Evolutionary conservation across 1,140 invertebrate genomes (phyloP).

Genomic region (Euwallacea similis): DNA sequence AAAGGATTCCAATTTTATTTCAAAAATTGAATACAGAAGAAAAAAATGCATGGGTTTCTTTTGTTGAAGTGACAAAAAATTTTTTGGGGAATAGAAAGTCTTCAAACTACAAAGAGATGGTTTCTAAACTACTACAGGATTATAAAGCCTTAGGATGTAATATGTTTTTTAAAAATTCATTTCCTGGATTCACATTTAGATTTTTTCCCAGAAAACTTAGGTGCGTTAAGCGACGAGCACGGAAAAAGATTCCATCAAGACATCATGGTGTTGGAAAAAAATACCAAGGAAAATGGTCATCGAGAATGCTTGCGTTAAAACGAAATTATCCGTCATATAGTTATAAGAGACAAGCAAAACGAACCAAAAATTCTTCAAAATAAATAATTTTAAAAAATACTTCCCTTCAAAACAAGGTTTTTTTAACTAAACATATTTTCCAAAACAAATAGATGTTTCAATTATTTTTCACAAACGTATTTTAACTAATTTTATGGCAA

Average conservation of each 20-base stretch:
- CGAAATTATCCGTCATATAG: slow-evolving; percentile 1
- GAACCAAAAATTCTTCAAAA: no score
- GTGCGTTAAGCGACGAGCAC: no score
- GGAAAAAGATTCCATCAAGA: no score
- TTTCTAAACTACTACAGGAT: slow-evolving; percentile 37
- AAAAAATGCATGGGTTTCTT: slow-evolving; percentile 26
- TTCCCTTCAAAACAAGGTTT: no score
- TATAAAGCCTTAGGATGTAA: slow-evolving; percentile 41
- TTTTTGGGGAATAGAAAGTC: slow-evolving; percentile 44
- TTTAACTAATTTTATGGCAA: no score
- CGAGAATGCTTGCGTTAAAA: slow-evolving; percentile 39
- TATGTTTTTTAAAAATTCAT: slow-evolving; percentile 49
- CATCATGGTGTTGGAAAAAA: slow-evolving; percentile 44
- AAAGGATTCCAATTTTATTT: slow-evolving; percentile 32
- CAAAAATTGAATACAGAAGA: slow-evolving; percentile 30
- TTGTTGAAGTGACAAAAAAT: slow-evolving; percentile 23
- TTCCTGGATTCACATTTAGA: no score
- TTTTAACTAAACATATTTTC: no score
- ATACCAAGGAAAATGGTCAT: slow-evolving; percentile 44
- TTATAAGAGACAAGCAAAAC: slow-evolving; percentile 2
- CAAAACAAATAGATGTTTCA: no score
- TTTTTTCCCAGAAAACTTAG: no score
- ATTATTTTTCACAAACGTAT: no score
- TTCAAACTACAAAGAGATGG: slow-evolving; percentile 41
- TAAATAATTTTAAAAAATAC: no score